Evolutionary conservation across 2,113 vertebrate species (phyloP).

Genomic region (Colossoma macropomum): DNA sequence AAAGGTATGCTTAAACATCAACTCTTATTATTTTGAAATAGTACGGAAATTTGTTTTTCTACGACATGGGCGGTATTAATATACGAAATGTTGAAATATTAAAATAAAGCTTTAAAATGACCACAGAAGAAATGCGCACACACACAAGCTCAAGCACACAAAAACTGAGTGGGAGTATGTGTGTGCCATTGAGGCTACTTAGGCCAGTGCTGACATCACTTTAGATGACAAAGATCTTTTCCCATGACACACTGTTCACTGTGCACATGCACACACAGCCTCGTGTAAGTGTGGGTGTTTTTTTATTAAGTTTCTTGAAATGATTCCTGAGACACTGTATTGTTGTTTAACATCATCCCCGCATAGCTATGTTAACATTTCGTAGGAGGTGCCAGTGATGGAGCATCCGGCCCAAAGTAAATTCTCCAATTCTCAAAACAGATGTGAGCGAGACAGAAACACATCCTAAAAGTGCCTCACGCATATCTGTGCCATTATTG

Average conservation of each 20-base stretch:
- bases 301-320: neutral
- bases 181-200: conserved; percentile 30
- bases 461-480: neutral
- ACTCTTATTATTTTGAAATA: too few relatives aligned
- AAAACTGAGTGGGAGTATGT: neutral
- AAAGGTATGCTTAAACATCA: too few relatives aligned
- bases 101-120: too few relatives aligned
- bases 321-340: neutral
- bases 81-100: too few relatives aligned
- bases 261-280: neutral
- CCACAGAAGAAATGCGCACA: neutral
- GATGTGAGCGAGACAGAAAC: neutral
- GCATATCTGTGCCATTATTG: conserved; percentile 27
- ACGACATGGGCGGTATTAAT: too few relatives aligned
- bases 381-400: neutral
- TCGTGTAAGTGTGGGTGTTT: neutral
- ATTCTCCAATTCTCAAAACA: conserved; percentile 17
- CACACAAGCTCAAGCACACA: too few relatives aligned
- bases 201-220: conserved; percentile 42
- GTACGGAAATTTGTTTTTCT: too few relatives aligned
- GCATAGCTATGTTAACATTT: neutral
- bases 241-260: neutral
- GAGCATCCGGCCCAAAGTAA: neutral
- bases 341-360: neutral
- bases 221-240: conserved; percentile 6